phyloP scores from a whole-genome alignment of 2,113 vertebrate genomes.

The Lagopus leucura region DNA sequence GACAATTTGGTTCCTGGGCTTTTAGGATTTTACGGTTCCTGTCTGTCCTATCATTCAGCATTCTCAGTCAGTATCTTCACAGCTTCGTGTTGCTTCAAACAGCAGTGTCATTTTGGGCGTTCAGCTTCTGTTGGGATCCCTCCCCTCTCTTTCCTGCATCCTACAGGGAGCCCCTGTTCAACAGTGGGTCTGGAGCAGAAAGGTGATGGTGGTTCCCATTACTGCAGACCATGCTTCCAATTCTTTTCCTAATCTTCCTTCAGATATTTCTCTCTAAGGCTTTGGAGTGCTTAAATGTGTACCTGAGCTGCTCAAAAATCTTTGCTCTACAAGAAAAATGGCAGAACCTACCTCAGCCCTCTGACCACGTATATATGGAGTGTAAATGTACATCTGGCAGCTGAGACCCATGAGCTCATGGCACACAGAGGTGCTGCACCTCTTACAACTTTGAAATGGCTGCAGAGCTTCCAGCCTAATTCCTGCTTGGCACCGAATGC shows the following conservation, averaged over 20 bases:
- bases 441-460: constrained; percentile 28
- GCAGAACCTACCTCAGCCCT: background rate
- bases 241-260: background rate
- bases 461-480: background rate
- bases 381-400: rapidly evolving
- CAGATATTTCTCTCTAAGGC: background rate
- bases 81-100: background rate
- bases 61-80: background rate
- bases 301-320: background rate
- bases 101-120: background rate
- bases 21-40: background rate
- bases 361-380: background rate
- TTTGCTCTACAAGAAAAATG: background rate
- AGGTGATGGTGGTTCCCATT: background rate
- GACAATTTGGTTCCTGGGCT: background rate
- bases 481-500: background rate
- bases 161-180: background rate
- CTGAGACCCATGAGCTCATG: background rate
- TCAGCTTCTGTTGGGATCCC: background rate
- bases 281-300: background rate
- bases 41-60: background rate
- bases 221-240: background rate
- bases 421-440: background rate
- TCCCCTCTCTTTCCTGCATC: background rate
- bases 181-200: background rate